A percentile compares a stretch with the other conserved stretches of the same genome.
Evolutionary conservation across 2,888 invertebrate species (phyloP).

Genomic region (Diploptera punctata): DNA sequence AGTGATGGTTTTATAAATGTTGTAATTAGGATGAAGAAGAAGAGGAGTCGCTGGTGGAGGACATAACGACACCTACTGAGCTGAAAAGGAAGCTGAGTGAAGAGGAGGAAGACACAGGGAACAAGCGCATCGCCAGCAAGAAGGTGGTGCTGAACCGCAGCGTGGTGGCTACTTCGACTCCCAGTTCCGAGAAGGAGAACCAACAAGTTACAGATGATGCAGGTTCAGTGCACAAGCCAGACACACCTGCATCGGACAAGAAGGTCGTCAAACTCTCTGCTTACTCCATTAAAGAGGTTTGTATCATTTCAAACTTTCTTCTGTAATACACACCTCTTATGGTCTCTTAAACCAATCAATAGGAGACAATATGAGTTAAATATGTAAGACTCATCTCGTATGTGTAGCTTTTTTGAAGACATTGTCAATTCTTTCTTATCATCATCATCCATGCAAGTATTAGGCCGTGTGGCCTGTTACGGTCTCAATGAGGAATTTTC

Average conservation of each 20-base stretch:
- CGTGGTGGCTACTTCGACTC: neutral
- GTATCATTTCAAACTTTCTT: no score
- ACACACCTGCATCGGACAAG: slow-evolving; percentile 45
- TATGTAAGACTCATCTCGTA: no score
- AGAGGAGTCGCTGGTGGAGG: slow-evolving; percentile 42
- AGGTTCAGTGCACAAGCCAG: neutral
- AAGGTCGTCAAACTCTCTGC: slow-evolving; percentile 66
- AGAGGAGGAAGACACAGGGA: slow-evolving; percentile 42
- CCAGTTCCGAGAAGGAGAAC: slow-evolving; percentile 25
- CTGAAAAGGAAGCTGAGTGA: slow-evolving; percentile 33
- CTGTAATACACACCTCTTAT: no score
- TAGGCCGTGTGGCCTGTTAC: no score
- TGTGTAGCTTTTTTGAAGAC: no score
- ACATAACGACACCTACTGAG: slow-evolving; percentile 20
- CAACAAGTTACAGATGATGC: neutral
- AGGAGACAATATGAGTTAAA: no score
- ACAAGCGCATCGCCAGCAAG: slow-evolving; percentile 56
- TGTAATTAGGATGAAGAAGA: slow-evolving; percentile 38
- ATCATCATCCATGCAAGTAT: no score
- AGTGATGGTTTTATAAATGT: no score
- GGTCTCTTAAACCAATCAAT: no score
- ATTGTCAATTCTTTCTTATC: no score
- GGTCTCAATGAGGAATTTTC: no score
- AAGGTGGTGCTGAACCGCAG: slow-evolving; percentile 68
- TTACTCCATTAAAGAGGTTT: slow-evolving; percentile 65